Evolutionary conservation across 2,888 invertebrate genomes (phyloP).

Genomic region (Rhaphigaster nebulosa): DNA sequence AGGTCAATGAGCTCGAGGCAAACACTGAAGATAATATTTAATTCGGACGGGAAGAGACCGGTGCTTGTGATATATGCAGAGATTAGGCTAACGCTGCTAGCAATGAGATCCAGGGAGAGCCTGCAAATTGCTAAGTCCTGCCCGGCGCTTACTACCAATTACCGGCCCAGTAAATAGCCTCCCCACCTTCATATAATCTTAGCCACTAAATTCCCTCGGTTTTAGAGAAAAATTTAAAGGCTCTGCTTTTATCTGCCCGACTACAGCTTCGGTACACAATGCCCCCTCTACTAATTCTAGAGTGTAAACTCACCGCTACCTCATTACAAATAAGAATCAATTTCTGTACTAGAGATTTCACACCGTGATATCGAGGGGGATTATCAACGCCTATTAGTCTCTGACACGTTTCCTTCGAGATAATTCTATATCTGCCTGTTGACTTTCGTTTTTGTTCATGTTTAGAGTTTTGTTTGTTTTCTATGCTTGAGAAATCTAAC

Average conservation of each 20-base stretch:
- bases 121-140: constrained; percentile 46
- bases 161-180: constrained; percentile 19
- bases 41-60: not conserved
- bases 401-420: constrained; percentile 8
- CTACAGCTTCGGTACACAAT: constrained; percentile 18
- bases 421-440: not conserved
- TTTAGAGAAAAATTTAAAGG: constrained; percentile 48
- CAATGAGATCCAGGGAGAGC: constrained; percentile 31
- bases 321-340: constrained; percentile 49
- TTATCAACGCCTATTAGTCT: constrained; percentile 32
- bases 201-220: constrained; percentile 27
- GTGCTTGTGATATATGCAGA: not conserved
- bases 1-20: not conserved
- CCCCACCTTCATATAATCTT: constrained; percentile 20
- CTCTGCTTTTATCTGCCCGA: constrained; percentile 15
- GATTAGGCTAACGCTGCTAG: constrained; percentile 11
- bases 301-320: constrained; percentile 26
- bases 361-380: not conserved
- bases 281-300: constrained; percentile 14
- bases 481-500: not conserved
- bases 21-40: constrained; percentile 9
- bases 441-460: not conserved
- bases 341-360: constrained; percentile 1
- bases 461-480: not conserved
- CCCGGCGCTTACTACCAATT: constrained; percentile 18